Percentiles rank a stretch among this genome's conserved stretches.
Evolutionary conservation across 30 jellyfish, hydroid and myxozoan genomes (phyloP).

Genomic region (Cassiopea xamachana): DNA sequence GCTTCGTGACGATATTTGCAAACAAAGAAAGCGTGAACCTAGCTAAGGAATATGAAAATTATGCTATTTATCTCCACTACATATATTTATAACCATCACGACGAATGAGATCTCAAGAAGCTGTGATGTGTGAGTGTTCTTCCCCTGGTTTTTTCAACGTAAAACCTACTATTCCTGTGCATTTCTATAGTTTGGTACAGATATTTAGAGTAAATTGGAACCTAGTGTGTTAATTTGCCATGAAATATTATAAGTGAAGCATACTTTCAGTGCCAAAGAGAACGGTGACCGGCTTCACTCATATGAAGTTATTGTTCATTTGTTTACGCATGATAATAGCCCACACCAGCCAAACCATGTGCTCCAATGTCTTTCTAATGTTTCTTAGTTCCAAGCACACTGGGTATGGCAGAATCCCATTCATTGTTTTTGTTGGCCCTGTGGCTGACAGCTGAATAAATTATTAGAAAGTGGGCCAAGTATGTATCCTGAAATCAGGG

Average conservation of each 20-base stretch:
- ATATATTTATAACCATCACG: background rate
- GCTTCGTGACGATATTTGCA: background rate
- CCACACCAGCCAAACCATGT: slow-evolving; percentile 52
- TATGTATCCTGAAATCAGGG: no score
- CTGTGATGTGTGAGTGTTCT: no score
- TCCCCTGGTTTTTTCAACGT: no score
- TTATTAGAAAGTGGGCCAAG: background rate
- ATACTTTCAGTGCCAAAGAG: background rate
- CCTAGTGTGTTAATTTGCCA: background rate
- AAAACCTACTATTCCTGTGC: no score
- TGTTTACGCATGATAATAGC: background rate
- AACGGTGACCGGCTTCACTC: background rate
- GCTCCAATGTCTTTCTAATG: slow-evolving; percentile 24
- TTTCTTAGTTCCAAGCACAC: background rate
- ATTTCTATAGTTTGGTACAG: no score
- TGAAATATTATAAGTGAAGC: background rate
- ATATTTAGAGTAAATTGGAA: no score
- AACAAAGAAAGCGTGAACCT: background rate
- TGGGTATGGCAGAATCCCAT: background rate
- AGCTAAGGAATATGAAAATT: background rate
- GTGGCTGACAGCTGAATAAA: background rate
- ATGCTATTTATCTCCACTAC: background rate
- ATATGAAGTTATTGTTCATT: background rate
- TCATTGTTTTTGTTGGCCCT: background rate
- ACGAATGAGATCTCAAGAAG: background rate